These are phyloP conservation scores for Sesia apiformis DNA, from an alignment of 2,888 invertebrate species.

Conservation along the genomic window DNA sequence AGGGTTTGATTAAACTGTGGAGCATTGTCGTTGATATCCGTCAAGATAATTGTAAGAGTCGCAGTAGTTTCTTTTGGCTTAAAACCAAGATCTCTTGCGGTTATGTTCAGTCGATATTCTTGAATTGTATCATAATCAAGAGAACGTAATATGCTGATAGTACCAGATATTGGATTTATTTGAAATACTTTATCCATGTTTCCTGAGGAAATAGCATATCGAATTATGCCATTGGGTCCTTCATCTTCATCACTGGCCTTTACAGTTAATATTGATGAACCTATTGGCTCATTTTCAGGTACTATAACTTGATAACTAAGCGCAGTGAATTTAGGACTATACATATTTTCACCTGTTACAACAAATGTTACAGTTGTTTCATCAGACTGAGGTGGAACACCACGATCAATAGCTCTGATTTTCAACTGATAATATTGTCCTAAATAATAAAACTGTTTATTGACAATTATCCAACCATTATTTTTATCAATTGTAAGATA, in stretches of 20 bases:
- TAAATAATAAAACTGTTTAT: slow-evolving; percentile 70
- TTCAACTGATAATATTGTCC: slow-evolving; percentile 80
- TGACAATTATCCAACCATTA: slow-evolving; percentile 88
- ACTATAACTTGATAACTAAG: slow-evolving; percentile 91
- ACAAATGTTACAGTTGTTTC: slow-evolving; percentile 82
- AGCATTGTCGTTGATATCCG: slow-evolving; percentile 95
- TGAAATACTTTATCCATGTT: slow-evolving; percentile 87
- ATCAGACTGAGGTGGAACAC: slow-evolving; percentile 89
- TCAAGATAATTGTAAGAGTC: slow-evolving; percentile 87
- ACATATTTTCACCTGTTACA: slow-evolving; percentile 88
- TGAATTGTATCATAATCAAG: slow-evolving; percentile 91
- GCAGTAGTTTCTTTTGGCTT: slow-evolving; percentile 84
- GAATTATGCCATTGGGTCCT: slow-evolving; percentile 92
- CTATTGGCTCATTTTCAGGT: slow-evolving; percentile 91
- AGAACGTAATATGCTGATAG: slow-evolving; percentile 83
- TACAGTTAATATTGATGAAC: slow-evolving; percentile 88
- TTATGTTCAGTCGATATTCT: slow-evolving; percentile 90
- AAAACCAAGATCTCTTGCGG: slow-evolving; percentile 90
- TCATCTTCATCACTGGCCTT: slow-evolving; percentile 88
- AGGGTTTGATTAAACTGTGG: slow-evolving; percentile 86
- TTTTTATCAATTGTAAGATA: slow-evolving; percentile 82
- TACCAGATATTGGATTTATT: slow-evolving; percentile 84
- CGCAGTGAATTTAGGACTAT: slow-evolving; percentile 87
- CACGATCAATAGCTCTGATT: slow-evolving; percentile 88
- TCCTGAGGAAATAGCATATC: slow-evolving; percentile 88